Evolutionary conservation across 2,113 vertebrate genomes (phyloP).

Genomic region (Platichthys stellatus): DNA sequence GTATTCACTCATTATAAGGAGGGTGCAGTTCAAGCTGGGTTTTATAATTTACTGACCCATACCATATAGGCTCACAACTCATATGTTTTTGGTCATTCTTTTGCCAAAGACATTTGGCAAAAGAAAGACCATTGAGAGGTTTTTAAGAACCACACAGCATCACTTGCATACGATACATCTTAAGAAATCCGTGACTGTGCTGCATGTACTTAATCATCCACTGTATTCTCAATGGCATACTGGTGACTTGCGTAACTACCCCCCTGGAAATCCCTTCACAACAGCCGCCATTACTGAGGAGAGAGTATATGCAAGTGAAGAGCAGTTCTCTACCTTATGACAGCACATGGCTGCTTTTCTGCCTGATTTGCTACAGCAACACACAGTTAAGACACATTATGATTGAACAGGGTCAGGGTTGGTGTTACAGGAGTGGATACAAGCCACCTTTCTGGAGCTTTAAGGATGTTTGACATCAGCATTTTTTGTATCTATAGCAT

Average conservation of each 20-base stretch:
- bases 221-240: constrained; percentile 39
- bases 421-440: constrained; percentile 28
- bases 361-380: constrained; percentile 47
- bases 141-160: not conserved
- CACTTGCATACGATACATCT: not conserved
- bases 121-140: not conserved
- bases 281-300: constrained; percentile 45
- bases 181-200: not conserved
- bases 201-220: constrained; percentile 40
- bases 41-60: not conserved
- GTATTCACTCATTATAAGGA: not conserved
- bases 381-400: constrained; percentile 61
- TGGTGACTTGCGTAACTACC: constrained; percentile 28
- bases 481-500: constrained; percentile 3
- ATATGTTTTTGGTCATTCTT: not conserved
- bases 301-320: constrained; percentile 24
- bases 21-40: not conserved
- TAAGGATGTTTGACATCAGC: constrained; percentile 38
- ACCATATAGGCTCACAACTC: not conserved
- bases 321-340: constrained; percentile 49
- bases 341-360: constrained; percentile 60
- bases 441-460: constrained; percentile 23
- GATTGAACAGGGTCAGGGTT: constrained; percentile 74
- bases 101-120: not conserved
- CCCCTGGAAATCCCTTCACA: constrained; percentile 56